Percentiles rank a stretch among this genome's conserved stretches.
Evolutionary conservation across 2,797 vertebrate species (phyloP).

Genomic region (Darevskia nairensis): DNA sequence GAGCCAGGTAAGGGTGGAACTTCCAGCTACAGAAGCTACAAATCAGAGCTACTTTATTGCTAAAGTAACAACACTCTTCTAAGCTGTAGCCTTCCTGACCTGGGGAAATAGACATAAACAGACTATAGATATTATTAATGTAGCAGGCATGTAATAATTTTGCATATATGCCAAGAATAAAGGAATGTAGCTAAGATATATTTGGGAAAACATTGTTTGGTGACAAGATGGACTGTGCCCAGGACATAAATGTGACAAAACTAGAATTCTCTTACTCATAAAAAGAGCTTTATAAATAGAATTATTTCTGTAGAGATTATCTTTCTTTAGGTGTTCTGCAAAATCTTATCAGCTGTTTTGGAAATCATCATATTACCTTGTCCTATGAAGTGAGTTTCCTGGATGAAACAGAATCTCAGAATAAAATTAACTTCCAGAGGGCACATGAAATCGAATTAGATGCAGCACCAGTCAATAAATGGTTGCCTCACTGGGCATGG

Average conservation of each 20-base stretch:
- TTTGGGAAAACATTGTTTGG: background rate
- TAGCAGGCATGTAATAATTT: background rate
- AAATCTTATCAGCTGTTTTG: background rate
- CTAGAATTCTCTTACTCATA: background rate
- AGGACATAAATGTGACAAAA: background rate
- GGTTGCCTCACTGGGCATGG: conserved; percentile 11
- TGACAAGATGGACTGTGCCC: background rate
- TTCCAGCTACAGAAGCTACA: too few relatives aligned
- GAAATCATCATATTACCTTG: background rate
- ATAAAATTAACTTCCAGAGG: conserved; percentile 10
- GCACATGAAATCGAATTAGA: conserved; percentile 27
- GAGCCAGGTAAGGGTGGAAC: too few relatives aligned
- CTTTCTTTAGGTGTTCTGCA: background rate
- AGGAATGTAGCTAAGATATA: background rate
- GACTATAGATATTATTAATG: background rate
- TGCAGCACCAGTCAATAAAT: conserved; percentile 23
- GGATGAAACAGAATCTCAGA: background rate
- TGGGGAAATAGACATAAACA: background rate
- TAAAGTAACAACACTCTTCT: too few relatives aligned
- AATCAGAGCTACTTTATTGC: too few relatives aligned
- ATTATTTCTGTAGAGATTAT: background rate
- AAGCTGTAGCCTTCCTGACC: too few relatives aligned
- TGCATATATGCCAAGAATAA: background rate
- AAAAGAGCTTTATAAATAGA: conserved; percentile 3
- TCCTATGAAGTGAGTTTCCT: background rate